Percentiles rank a stretch among this genome's conserved stretches.
These are phyloP conservation scores for Otis tarda DNA, from an alignment of 2,113 vertebrate species.

Conservation along the genomic window DNA sequence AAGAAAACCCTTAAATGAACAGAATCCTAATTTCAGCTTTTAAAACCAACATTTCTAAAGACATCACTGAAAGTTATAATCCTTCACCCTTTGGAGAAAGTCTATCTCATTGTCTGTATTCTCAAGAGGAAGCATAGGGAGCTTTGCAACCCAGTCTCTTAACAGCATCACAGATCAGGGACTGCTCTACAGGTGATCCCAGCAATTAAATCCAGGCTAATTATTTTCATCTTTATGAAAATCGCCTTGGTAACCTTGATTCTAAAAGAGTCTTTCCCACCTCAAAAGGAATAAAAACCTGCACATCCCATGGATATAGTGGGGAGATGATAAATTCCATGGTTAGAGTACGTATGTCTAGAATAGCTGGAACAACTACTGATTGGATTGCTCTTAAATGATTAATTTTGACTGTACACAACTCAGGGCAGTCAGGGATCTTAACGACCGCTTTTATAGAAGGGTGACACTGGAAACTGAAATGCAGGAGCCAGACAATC, in stretches of 20 bases:
- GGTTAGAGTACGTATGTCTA: rapidly evolving
- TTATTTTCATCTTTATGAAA: background rate
- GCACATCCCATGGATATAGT: background rate
- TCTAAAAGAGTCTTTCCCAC: background rate
- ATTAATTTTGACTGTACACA: background rate
- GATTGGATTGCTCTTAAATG: background rate
- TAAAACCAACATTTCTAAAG: background rate
- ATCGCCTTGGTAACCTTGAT: background rate
- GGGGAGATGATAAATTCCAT: background rate
- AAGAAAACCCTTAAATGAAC: background rate
- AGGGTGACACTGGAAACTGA: background rate
- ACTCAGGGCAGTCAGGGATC: background rate
- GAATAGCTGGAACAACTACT: background rate
- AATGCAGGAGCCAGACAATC: background rate
- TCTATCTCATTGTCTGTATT: background rate
- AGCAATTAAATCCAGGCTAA: background rate
- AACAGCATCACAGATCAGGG: background rate
- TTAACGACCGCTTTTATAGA: background rate
- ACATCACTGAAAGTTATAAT: background rate
- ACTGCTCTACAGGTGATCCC: background rate
- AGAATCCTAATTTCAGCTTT: background rate
- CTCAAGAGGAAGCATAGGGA: background rate
- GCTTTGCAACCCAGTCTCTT: background rate
- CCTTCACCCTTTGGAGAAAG: background rate
- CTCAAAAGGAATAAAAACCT: background rate